These are phyloP conservation scores for Aplocera efformata DNA, from an alignment of 2,888 invertebrate species.

Conservation along the genomic window DNA sequence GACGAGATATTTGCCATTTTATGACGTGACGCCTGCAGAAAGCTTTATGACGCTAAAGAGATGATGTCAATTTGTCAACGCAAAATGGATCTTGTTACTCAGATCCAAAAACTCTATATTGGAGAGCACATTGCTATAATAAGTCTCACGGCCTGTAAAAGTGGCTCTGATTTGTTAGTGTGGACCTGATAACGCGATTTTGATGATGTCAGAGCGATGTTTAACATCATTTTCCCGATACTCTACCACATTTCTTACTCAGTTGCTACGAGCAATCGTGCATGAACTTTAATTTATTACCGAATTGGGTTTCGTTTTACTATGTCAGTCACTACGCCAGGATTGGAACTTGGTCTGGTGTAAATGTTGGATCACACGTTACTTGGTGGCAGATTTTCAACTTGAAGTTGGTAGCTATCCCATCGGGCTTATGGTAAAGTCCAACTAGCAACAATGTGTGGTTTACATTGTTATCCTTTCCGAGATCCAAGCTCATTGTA, in stretches of 20 bases:
- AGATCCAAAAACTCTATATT: conserved; percentile 33
- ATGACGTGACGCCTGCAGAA: conserved; percentile 40
- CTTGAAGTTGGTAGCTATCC: too few species aligned
- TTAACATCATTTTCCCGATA: conserved; percentile 36
- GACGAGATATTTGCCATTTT: conserved; percentile 45
- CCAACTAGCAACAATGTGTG: too few species aligned
- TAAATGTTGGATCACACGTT: too few species aligned
- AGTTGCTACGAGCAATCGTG: not conserved
- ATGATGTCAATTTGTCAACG: conserved; percentile 27
- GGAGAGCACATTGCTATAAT: conserved; percentile 27
- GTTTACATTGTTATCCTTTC: too few species aligned
- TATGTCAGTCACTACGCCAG: too few species aligned
- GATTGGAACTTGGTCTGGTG: too few species aligned
- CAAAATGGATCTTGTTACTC: conserved; percentile 25
- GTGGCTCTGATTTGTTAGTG: conserved; percentile 43
- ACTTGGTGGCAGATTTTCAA: too few species aligned
- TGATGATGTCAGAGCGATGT: conserved; percentile 47
- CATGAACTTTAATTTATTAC: too few species aligned
- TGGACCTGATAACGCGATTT: conserved; percentile 55
- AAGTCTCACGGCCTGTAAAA: conserved; percentile 24
- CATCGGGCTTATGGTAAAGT: too few species aligned
- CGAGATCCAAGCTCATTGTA: too few species aligned
- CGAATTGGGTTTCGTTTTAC: too few species aligned
- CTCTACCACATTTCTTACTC: conserved; percentile 14
- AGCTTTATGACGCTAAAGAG: conserved; percentile 40